phyloP scores from a whole-genome alignment of 2,113 vertebrate genomes.

The Ammodytes marinus region DNA sequence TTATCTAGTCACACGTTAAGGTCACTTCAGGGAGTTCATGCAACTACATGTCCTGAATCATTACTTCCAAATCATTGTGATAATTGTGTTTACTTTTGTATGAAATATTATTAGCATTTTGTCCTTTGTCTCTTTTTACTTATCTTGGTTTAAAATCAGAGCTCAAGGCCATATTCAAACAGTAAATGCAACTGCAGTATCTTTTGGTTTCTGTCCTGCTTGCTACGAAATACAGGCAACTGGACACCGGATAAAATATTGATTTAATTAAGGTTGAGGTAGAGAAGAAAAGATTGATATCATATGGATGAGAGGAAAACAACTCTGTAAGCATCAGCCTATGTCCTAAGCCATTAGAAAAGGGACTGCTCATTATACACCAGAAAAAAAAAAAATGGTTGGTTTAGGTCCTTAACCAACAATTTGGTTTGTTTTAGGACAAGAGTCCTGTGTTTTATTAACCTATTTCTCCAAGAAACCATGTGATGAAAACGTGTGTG shows the following conservation, averaged over 20 bases:
- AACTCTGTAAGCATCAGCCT: constrained; percentile 43
- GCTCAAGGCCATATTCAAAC: constrained; percentile 31
- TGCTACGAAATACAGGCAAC: constrained; percentile 16
- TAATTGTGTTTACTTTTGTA: constrained; percentile 7
- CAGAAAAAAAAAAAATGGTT: constrained; percentile 32
- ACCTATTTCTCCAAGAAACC: constrained; percentile 23
- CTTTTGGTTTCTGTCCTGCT: constrained; percentile 16
- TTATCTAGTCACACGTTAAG: not conserved
- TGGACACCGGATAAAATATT: constrained; percentile 29
- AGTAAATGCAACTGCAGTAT: constrained; percentile 3
- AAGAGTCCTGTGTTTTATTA: not conserved
- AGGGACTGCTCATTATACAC: not conserved
- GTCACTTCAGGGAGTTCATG: not conserved
- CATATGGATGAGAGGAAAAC: constrained; percentile 37
- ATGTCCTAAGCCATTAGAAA: constrained; percentile 45
- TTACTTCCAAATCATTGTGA: not conserved
- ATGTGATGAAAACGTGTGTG: not conserved
- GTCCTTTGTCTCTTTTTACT: constrained; percentile 2
- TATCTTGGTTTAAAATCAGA: constrained; percentile 23
- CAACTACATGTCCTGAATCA: constrained; percentile 2
- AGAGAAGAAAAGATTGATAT: constrained; percentile 15
- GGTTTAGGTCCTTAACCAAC: not conserved
- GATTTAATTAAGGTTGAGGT: constrained; percentile 36
- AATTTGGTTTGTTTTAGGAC: constrained; percentile 2
- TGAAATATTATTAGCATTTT: not conserved